These are phyloP conservation scores for Arrhamphus sclerolepis DNA, from an alignment of 2,797 vertebrate genomes.

Conservation along the genomic window DNA sequence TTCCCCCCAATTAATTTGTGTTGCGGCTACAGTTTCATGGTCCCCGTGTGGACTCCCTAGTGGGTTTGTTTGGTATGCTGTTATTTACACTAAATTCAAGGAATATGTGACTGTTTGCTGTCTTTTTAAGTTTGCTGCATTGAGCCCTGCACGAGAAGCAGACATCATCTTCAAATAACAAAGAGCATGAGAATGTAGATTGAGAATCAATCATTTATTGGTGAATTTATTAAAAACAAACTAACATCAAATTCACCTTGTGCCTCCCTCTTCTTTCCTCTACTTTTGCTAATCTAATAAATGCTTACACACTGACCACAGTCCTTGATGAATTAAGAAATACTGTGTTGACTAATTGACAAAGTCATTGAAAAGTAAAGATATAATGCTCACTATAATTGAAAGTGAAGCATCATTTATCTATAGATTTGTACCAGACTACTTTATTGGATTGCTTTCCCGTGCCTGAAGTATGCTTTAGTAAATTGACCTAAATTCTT, in stretches of 20 bases:
- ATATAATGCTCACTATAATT: constrained; percentile 81
- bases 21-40: constrained; percentile 70
- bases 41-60: constrained; percentile 66
- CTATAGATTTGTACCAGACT: constrained; percentile 79
- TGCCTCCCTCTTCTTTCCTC: constrained; percentile 30
- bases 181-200: constrained; percentile 25
- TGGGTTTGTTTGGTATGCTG: constrained; percentile 68
- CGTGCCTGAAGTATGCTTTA: constrained; percentile 73
- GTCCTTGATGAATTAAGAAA: constrained; percentile 71
- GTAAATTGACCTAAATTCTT: constrained; percentile 72
- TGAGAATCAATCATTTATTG: constrained; percentile 20
- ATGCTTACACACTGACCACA: constrained; percentile 46
- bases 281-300: constrained; percentile 51
- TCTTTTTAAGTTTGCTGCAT: constrained; percentile 46
- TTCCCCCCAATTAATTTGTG: constrained; percentile 78
- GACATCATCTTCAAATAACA: constrained; percentile 37
- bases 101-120: constrained; percentile 49
- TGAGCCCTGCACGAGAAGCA: constrained; percentile 35
- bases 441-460: constrained; percentile 80
- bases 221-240: constrained; percentile 29
- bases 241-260: constrained; percentile 18
- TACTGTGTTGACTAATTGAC: constrained; percentile 77
- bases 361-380: constrained; percentile 76
- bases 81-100: constrained; percentile 67
- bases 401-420: constrained; percentile 83